A percentile compares a stretch with the other conserved stretches of the same genome.
Conservation (phyloP, 2,113 vertebrate genomes). For the Bungarus multicinctus region DNA sequence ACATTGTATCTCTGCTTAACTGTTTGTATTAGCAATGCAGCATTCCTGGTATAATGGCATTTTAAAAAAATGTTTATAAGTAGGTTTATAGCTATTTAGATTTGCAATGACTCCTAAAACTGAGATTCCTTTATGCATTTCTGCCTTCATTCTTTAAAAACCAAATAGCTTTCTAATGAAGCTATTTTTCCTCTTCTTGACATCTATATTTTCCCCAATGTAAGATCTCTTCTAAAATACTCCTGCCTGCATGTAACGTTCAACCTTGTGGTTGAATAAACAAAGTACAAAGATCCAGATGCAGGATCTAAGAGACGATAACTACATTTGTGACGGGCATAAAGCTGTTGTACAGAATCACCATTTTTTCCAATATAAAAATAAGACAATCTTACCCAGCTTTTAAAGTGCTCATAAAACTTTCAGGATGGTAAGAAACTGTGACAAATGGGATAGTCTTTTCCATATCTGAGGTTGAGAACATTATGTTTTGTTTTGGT, state of each 20-base stretch:
- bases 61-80: background rate
- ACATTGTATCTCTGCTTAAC: background rate
- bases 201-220: background rate
- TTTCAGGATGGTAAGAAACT: constrained; percentile 4
- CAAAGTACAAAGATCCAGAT: constrained; percentile 22
- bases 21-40: background rate
- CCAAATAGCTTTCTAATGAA: background rate
- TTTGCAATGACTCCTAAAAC: background rate
- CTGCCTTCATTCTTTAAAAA: background rate
- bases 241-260: background rate
- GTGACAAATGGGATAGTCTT: background rate
- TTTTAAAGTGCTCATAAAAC: constrained; percentile 55
- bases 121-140: background rate
- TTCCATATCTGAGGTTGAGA: background rate
- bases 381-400: constrained; percentile 42
- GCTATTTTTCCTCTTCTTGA: background rate
- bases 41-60: background rate
- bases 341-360: constrained; percentile 41
- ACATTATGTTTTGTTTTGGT: background rate
- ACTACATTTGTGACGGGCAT: constrained; percentile 23
- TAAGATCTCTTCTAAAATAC: background rate
- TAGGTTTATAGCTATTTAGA: background rate
- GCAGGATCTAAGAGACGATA: constrained; percentile 36
- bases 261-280: background rate
- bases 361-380: constrained; percentile 47